A percentile compares a stretch with the other conserved stretches of the same genome.
phyloP scores from a whole-genome alignment of 2,797 vertebrate species.

The Galago senegalensis region DNA sequence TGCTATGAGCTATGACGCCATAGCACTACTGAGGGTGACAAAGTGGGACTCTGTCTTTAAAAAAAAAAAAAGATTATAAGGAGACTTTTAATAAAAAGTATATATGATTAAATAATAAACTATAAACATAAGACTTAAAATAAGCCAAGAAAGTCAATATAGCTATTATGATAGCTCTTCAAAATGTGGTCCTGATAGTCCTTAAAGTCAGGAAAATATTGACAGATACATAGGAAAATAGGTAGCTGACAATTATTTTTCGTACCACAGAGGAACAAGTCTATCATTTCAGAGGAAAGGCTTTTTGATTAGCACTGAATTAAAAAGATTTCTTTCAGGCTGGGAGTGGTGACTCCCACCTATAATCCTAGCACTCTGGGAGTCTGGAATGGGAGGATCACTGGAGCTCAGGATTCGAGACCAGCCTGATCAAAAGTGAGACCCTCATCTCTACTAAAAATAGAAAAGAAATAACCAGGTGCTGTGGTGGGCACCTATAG shows the following conservation, averaged over 20 bases:
- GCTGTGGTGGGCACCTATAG: too few species aligned
- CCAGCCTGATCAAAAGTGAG: too few species aligned
- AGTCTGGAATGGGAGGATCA: too few species aligned
- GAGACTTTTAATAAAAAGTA: conserved; percentile 15
- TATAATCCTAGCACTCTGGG: too few species aligned
- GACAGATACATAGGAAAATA: not conserved
- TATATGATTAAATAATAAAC: not conserved
- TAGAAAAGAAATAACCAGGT: too few species aligned
- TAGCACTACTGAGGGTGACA: too few species aligned
- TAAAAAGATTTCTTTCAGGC: not conserved
- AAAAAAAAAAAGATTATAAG: not conserved
- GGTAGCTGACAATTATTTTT: not conserved
- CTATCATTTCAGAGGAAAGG: conserved; percentile 25
- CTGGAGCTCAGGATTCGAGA: too few species aligned
- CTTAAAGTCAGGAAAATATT: not conserved
- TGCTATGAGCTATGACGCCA: too few species aligned
- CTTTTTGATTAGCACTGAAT: not conserved
- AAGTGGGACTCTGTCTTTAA: too few species aligned
- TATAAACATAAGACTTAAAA: conserved; percentile 31
- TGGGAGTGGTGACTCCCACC: too few species aligned
- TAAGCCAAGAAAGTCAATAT: conserved; percentile 5
- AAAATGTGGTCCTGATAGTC: conserved; percentile 25
- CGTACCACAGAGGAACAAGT: not conserved
- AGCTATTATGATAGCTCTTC: not conserved
- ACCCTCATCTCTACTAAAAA: too few species aligned